These are phyloP conservation scores for Sebastes hubbsi DNA, from an alignment of 2,797 vertebrate genomes.

Conservation along the genomic window DNA sequence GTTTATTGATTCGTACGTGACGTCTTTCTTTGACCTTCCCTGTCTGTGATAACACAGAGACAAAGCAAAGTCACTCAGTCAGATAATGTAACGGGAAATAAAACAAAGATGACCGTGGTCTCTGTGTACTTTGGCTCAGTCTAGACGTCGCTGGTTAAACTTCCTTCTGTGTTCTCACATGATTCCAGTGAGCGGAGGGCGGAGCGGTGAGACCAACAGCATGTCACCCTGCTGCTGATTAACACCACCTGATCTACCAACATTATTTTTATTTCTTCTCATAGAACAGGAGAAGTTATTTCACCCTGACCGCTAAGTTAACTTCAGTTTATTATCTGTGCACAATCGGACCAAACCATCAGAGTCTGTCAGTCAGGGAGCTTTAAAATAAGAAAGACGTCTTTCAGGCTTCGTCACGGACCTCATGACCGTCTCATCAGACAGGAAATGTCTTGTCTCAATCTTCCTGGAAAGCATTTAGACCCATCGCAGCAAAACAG, in stretches of 20 bases:
- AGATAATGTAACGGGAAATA: constrained; percentile 1
- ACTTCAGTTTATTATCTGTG: background rate
- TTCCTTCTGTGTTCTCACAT: constrained; percentile 52
- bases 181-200: background rate
- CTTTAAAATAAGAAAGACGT: constrained; percentile 58
- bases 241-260: constrained; percentile 35
- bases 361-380: constrained; percentile 6
- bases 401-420: constrained; percentile 58
- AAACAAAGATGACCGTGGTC: constrained; percentile 20
- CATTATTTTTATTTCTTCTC: background rate
- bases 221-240: background rate
- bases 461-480: constrained; percentile 63
- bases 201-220: too few species aligned
- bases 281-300: background rate
- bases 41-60: constrained; percentile 54
- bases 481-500: constrained; percentile 10
- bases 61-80: constrained; percentile 22
- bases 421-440: constrained; percentile 68
- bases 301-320: background rate
- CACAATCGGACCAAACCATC: constrained; percentile 20
- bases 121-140: constrained; percentile 55
- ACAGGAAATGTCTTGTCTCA: constrained; percentile 67
- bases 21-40: constrained; percentile 34
- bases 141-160: constrained; percentile 10
- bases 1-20: constrained; percentile 1